These are phyloP conservation scores for Zygothrica quintamaculata DNA, from an alignment of 2,888 invertebrate genomes.

Conservation along the genomic window DNA sequence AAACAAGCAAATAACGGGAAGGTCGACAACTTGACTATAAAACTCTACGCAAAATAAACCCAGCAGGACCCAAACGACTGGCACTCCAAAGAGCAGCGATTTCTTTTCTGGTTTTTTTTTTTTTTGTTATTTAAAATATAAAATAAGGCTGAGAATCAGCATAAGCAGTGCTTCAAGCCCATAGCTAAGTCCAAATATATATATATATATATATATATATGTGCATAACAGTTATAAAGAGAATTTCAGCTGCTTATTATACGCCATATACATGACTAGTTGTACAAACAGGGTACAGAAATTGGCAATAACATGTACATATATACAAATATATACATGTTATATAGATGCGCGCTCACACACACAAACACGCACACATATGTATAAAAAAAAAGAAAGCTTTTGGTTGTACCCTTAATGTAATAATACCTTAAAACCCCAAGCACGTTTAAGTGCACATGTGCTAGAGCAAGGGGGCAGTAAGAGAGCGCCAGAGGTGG, in stretches of 20 bases:
- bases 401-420: slow-evolving; percentile 54
- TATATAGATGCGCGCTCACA: neutral
- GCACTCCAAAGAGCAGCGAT: too few relatives aligned
- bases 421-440: slow-evolving; percentile 63
- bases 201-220: too few relatives aligned
- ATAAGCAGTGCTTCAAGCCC: neutral
- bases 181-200: neutral
- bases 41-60: slow-evolving; percentile 24
- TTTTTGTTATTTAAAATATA: too few relatives aligned
- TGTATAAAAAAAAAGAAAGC: slow-evolving; percentile 33
- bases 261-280: too few relatives aligned
- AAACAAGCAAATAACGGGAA: slow-evolving; percentile 33
- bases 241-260: too few relatives aligned
- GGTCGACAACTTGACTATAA: slow-evolving; percentile 10
- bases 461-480: slow-evolving; percentile 20
- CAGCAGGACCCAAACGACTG: too few relatives aligned
- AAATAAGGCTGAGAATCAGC: too few relatives aligned
- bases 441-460: slow-evolving; percentile 72
- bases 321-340: too few relatives aligned
- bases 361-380: slow-evolving; percentile 12
- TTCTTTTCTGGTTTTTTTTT: too few relatives aligned
- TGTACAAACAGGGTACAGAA: too few relatives aligned
- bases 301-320: neutral
- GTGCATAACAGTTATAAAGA: too few relatives aligned
- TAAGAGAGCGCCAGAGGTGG: neutral